Percentiles rank a stretch among this genome's conserved stretches.
Conservation (phyloP, 2,888 invertebrate genomes). For the Ceriagrion tenellum region DNA sequence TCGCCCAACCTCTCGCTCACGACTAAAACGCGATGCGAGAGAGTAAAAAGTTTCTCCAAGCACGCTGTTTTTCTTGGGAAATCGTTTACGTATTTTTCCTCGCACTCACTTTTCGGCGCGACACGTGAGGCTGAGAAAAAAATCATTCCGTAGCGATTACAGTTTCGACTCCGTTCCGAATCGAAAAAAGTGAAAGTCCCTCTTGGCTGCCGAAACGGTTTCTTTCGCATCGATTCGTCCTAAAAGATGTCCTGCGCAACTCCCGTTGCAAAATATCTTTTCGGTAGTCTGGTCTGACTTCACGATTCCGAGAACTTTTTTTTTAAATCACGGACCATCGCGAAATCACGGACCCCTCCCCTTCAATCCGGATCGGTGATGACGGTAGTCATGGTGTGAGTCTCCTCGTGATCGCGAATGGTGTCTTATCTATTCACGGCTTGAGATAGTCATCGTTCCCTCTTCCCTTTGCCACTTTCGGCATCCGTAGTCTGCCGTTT, state of each 20-base stretch:
- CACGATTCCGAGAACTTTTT: conserved; percentile 41
- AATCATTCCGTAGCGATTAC: not conserved
- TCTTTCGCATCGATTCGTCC: not conserved
- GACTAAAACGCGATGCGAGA: not conserved
- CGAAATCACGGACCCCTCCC: conserved; percentile 20
- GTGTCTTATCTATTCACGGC: not conserved
- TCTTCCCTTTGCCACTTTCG: not conserved
- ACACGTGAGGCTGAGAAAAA: not conserved
- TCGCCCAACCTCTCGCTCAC: not conserved
- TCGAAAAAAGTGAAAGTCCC: conserved; percentile 50
- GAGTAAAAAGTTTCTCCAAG: not conserved
- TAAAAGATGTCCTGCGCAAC: not conserved
- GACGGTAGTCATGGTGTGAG: too few relatives aligned
- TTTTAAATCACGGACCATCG: conserved; percentile 41
- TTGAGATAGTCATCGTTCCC: not conserved
- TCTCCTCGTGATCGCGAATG: not conserved
- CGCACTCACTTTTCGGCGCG: not conserved
- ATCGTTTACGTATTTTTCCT: not conserved
- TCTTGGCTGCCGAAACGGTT: not conserved
- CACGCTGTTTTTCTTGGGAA: not conserved
- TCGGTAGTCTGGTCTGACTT: conserved; percentile 33
- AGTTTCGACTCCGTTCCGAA: not conserved
- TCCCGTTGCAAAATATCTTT: conserved; percentile 23
- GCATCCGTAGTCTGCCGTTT: not conserved
- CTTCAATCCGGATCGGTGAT: not conserved